A percentile compares a stretch with the other conserved stretches of the same genome.
phyloP scores from a whole-genome alignment of 2,113 vertebrate genomes.

The Xiphophorus maculatus region DNA sequence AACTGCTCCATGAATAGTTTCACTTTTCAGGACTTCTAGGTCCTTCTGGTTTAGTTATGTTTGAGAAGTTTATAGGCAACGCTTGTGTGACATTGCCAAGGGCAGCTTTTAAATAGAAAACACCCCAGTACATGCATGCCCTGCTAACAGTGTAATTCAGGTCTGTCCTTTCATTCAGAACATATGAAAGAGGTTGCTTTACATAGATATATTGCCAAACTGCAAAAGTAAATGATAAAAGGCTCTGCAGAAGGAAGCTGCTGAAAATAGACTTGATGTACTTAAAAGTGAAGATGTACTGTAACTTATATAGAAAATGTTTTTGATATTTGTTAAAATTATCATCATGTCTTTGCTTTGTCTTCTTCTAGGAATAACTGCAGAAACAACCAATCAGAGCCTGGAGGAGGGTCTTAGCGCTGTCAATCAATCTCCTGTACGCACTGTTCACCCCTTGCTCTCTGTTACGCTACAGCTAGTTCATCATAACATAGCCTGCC shows the following conservation, averaged over 20 bases:
- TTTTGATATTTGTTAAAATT: too few relatives aligned
- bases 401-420: too few relatives aligned
- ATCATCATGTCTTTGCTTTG: too few relatives aligned
- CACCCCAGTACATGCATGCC: conserved; percentile 37
- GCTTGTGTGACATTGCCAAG: conserved; percentile 63
- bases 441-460: too few relatives aligned
- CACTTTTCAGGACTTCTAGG: conserved; percentile 30
- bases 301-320: too few relatives aligned
- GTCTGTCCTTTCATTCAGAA: conserved; percentile 9
- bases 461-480: too few relatives aligned
- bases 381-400: too few relatives aligned
- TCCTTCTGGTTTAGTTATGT: conserved; percentile 32
- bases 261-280: conserved; percentile 45
- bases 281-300: neutral
- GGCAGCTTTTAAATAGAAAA: conserved; percentile 61
- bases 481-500: too few relatives aligned
- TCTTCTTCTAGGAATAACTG: too few relatives aligned
- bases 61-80: conserved; percentile 17
- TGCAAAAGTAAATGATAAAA: conserved; percentile 51
- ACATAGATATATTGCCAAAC: conserved; percentile 32
- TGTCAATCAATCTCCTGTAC: too few relatives aligned
- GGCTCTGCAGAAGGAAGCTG: conserved; percentile 48
- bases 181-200: conserved; percentile 36
- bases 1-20: conserved; percentile 38
- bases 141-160: conserved; percentile 39